Conservation (phyloP, 2,113 vertebrate species). For the Platycercus adscitus region DNA sequence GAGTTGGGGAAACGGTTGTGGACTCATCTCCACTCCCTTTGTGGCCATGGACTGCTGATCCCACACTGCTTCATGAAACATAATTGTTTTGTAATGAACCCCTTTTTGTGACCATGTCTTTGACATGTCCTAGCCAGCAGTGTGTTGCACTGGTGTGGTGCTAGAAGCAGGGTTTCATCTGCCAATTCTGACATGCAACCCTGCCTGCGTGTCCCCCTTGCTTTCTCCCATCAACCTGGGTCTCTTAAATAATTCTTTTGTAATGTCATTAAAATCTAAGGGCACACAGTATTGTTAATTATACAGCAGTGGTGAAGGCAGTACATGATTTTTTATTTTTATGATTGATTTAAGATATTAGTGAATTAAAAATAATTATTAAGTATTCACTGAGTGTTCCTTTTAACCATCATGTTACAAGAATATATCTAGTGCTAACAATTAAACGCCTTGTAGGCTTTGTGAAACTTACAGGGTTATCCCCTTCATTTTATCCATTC, state of each 20-base stretch:
- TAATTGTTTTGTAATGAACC: accelerated
- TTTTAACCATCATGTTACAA: background rate
- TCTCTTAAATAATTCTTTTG: background rate
- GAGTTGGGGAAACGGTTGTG: accelerated
- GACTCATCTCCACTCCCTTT: accelerated
- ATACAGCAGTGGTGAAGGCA: background rate
- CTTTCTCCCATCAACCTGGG: accelerated
- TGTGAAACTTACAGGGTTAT: conserved; percentile 31
- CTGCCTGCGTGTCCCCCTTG: background rate
- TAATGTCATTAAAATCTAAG: background rate
- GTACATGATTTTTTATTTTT: background rate
- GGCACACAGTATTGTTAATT: accelerated
- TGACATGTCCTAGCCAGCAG: accelerated
- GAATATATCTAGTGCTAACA: background rate
- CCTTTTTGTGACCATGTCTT: background rate
- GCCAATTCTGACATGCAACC: accelerated
- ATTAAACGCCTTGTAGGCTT: background rate
- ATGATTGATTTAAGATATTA: background rate
- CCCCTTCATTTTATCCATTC: conserved; percentile 19
- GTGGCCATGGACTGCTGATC: accelerated
- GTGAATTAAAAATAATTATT: background rate
- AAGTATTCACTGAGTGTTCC: background rate
- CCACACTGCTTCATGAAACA: too few species aligned
- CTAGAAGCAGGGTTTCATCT: accelerated
- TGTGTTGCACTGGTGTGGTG: accelerated